These are phyloP conservation scores for Tetramorium bicarinatum DNA, from an alignment of 2,888 invertebrate genomes.

Conservation along the genomic window DNA sequence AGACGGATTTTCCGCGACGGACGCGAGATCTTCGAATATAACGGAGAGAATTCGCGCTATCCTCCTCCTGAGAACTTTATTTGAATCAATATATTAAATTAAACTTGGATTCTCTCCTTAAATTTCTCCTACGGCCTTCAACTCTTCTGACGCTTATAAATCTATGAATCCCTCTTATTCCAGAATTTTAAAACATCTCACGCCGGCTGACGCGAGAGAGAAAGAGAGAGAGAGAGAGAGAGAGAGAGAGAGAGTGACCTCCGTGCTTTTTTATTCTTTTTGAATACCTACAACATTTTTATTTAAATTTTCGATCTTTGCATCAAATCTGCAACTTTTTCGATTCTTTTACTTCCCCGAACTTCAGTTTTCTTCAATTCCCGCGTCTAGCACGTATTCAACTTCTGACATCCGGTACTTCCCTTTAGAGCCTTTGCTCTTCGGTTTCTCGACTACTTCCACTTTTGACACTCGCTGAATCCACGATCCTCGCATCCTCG, in stretches of 20 bases:
- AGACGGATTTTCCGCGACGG: neutral
- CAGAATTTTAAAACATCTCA: neutral
- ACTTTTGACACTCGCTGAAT: slow-evolving; percentile 48
- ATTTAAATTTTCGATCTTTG: slow-evolving; percentile 14
- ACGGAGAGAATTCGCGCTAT: neutral
- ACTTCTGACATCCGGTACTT: slow-evolving; percentile 31
- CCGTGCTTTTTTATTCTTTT: too few species aligned
- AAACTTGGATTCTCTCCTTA: neutral
- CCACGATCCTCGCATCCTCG: slow-evolving; percentile 22
- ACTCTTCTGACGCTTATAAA: neutral
- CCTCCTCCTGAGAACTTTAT: neutral
- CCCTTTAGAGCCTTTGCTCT: slow-evolving; percentile 13
- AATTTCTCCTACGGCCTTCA: neutral
- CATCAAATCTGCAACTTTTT: neutral
- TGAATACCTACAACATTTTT: neutral
- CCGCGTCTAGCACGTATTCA: slow-evolving; percentile 28
- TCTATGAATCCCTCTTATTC: neutral
- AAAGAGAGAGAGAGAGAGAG: too few species aligned
- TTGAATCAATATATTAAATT: slow-evolving; percentile 8
- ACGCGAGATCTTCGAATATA: neutral
- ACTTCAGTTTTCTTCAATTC: slow-evolving; percentile 22
- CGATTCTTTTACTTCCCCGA: neutral
- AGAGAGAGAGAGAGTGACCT: too few species aligned
- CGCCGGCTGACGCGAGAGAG: neutral
- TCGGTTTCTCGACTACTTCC: slow-evolving; percentile 34